Conservation (phyloP, 2,797 vertebrate species). For the Anabacerthia variegaticeps region DNA sequence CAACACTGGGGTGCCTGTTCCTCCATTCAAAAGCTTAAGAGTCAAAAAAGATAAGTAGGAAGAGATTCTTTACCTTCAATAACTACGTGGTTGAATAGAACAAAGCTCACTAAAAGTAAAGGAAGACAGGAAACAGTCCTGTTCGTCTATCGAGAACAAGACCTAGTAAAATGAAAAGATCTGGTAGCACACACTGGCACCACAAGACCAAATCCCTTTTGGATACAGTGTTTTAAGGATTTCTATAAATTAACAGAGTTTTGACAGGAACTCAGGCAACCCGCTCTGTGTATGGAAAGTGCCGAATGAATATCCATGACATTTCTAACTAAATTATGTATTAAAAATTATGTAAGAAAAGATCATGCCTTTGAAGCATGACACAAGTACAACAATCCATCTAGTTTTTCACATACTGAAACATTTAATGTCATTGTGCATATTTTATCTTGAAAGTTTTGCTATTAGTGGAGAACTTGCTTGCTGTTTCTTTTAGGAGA, state of each 20-base stretch:
- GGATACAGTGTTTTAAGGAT: constrained; percentile 6
- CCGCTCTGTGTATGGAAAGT: neutral
- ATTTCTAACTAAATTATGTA: neutral
- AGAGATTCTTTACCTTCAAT: neutral
- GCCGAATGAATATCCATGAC: neutral
- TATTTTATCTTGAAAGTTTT: neutral
- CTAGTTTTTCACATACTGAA: neutral
- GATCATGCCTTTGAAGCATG: neutral
- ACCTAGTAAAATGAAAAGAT: constrained; percentile 28
- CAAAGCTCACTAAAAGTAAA: neutral
- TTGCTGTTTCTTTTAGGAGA: neutral
- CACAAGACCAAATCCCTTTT: constrained; percentile 4
- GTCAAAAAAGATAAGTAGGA: neutral
- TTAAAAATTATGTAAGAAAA: neutral
- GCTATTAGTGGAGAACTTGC: neutral
- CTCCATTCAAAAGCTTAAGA: neutral
- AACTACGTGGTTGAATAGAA: neutral
- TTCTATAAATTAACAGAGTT: constrained; percentile 41
- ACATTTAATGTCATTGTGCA: neutral
- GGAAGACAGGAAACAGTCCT: neutral
- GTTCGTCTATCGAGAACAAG: neutral
- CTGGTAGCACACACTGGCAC: neutral
- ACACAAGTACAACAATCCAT: neutral
- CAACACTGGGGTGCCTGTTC: neutral
- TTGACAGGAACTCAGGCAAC: constrained; percentile 29